Conservation (phyloP, 2,888 invertebrate genomes). For the Hemaris fuciformis region DNA sequence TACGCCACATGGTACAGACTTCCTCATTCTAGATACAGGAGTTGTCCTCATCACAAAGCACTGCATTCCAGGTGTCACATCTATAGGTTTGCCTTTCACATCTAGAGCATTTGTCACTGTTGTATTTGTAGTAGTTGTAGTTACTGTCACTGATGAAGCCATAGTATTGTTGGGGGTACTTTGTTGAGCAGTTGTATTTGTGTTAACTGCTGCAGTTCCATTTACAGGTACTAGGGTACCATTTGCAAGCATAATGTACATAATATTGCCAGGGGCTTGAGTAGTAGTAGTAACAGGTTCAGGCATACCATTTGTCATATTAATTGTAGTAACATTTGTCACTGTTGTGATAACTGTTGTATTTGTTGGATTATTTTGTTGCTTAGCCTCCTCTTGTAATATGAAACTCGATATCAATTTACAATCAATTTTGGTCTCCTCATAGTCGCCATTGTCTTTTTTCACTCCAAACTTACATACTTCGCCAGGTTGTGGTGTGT, state of each 20-base stretch:
- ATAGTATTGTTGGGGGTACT: constrained; percentile 32
- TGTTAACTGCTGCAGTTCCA: constrained; percentile 17
- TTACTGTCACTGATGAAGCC: constrained; percentile 48
- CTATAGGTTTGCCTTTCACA: constrained; percentile 63
- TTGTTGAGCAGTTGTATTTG: constrained; percentile 32
- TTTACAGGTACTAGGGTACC: constrained; percentile 61
- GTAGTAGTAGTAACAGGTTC: constrained; percentile 25
- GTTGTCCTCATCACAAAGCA: constrained; percentile 61
- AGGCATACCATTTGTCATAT: constrained; percentile 42
- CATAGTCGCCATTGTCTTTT: constrained; percentile 68
- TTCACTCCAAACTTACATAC: constrained; percentile 66
- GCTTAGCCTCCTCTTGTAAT: constrained; percentile 43
- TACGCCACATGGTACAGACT: constrained; percentile 59
- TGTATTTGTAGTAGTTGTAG: constrained; percentile 59
- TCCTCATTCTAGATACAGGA: constrained; percentile 51
- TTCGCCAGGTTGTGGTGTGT: constrained; percentile 60
- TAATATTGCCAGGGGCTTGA: constrained; percentile 31
- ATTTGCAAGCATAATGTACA: constrained; percentile 57
- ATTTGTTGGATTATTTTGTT: constrained; percentile 37
- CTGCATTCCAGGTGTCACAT: constrained; percentile 67
- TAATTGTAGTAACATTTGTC: constrained; percentile 62
- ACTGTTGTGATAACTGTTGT: constrained; percentile 52
- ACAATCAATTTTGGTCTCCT: constrained; percentile 70
- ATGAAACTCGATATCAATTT: constrained; percentile 68
- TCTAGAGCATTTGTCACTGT: constrained; percentile 66